phyloP scores from a whole-genome alignment of 2,888 invertebrate species.

The Apamea anceps region DNA sequence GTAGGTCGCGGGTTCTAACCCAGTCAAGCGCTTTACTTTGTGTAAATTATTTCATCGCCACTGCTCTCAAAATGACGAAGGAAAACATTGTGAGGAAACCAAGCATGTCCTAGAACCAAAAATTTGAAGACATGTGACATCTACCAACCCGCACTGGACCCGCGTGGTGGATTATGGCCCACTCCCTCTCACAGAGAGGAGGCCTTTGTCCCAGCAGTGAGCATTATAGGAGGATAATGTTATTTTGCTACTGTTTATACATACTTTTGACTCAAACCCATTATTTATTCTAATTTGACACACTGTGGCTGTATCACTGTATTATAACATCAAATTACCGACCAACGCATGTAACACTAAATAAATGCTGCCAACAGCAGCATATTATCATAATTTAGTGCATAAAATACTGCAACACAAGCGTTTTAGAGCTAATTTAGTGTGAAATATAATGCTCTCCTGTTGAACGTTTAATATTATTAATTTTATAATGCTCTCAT shows the following conservation, averaged over 20 bases:
- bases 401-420: slow-evolving; percentile 50
- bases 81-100: too few species aligned
- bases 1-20: too few species aligned
- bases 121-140: background rate
- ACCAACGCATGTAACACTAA: slow-evolving; percentile 27
- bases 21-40: too few species aligned
- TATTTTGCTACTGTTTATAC: background rate
- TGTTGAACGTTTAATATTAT: slow-evolving; percentile 33
- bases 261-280: background rate
- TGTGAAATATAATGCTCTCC: slow-evolving; percentile 44
- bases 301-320: slow-evolving; percentile 6
- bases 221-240: background rate
- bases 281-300: slow-evolving; percentile 24
- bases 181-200: background rate
- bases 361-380: slow-evolving; percentile 33
- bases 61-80: too few species aligned
- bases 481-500: slow-evolving; percentile 27
- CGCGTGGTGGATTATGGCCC: background rate
- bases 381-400: slow-evolving; percentile 52
- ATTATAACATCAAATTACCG: slow-evolving; percentile 28
- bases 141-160: background rate
- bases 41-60: too few species aligned
- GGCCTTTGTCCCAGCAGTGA: too few species aligned
- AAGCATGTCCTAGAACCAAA: too few species aligned
- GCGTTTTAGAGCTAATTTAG: slow-evolving; percentile 53